Evolutionary conservation across 2,888 invertebrate species (phyloP).

Genomic region (Watsonalla cultraria): DNA sequence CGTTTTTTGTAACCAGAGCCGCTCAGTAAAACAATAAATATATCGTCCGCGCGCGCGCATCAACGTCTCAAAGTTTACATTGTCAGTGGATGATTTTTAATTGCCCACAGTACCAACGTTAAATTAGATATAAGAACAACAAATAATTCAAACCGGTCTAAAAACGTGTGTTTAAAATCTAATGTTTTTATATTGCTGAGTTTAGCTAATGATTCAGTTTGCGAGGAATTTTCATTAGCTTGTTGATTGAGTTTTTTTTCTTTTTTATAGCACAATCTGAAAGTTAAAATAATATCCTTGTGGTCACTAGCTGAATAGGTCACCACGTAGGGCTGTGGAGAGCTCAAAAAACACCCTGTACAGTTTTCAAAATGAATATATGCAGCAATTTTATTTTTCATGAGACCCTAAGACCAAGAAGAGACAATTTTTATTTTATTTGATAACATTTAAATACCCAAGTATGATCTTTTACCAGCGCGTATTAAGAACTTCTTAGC

Average conservation of each 20-base stretch:
- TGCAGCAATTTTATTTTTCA: no score
- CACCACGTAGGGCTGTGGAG: no score
- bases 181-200: background rate
- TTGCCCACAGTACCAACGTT: constrained; percentile 42
- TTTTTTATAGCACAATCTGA: background rate
- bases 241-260: background rate
- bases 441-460: no score
- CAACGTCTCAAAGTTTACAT: constrained; percentile 53
- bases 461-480: no score
- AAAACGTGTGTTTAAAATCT: background rate
- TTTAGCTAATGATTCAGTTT: no score
- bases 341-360: no score
- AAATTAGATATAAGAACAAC: constrained; percentile 9
- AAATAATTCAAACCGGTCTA: constrained; percentile 1
- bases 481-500: no score
- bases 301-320: no score
- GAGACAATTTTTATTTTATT: no score
- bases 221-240: background rate
- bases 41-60: constrained; percentile 27
- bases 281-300: no score
- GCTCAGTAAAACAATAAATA: constrained; percentile 33
- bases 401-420: no score
- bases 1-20: constrained; percentile 2
- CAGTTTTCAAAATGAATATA: no score
- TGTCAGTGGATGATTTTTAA: constrained; percentile 55